phyloP scores from a whole-genome alignment of 2,888 invertebrate genomes.

The Synanthedon andrenaeformis region DNA sequence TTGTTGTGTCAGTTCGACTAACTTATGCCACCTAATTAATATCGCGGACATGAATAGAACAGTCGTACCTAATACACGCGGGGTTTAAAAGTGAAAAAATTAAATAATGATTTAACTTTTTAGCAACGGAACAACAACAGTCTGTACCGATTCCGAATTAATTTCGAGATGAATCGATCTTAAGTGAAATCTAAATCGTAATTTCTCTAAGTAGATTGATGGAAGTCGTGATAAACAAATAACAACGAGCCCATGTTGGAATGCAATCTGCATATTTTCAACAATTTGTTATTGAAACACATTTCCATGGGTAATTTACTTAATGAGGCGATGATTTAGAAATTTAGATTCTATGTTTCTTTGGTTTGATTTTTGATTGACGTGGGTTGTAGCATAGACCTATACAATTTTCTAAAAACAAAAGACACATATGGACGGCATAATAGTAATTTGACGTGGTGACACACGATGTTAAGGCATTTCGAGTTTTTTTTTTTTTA shows the following conservation, averaged over 20 bases:
- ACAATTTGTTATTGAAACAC: not conserved
- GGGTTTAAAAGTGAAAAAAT: not conserved
- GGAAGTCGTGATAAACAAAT: conserved; percentile 10
- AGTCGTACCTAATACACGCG: not conserved
- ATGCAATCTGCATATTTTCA: conserved; percentile 3
- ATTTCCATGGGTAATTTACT: not conserved
- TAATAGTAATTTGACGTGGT: too few species aligned
- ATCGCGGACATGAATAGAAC: conserved; percentile 7
- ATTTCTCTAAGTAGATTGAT: conserved; percentile 13
- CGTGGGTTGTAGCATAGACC: too few species aligned
- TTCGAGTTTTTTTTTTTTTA: too few species aligned
- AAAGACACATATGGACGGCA: too few species aligned
- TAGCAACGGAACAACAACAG: conserved; percentile 6
- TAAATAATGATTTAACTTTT: conserved; percentile 11
- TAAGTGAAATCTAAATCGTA: conserved; percentile 13
- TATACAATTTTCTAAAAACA: too few species aligned
- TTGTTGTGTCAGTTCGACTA: conserved; percentile 18
- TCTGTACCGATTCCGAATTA: conserved; percentile 5
- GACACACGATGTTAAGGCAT: too few species aligned
- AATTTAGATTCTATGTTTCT: too few species aligned
- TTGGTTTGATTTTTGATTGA: too few species aligned
- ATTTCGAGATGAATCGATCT: conserved; percentile 11
- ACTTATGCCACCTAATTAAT: conserved; percentile 17
- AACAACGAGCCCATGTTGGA: not conserved
- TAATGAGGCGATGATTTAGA: too few species aligned